Base-by-base conservation (phyloP, 2,113 vertebrate genomes). In the Puffinus mauretanicus region DNA sequence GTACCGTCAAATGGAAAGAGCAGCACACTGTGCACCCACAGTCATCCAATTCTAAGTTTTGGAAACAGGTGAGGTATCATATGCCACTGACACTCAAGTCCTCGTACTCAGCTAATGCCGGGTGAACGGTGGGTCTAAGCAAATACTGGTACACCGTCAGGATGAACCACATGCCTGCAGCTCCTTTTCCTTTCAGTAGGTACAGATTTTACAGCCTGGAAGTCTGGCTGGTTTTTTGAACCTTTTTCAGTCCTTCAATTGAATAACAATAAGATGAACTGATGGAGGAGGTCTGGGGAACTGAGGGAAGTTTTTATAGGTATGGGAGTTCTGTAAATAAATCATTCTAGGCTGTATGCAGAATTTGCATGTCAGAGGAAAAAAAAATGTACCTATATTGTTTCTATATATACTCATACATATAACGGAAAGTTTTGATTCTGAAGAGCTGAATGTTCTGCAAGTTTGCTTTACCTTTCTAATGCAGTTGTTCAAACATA, bases 21-120 rank as follows among this genome's bases (percentile, higher is more conserved):
- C 51, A 92, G 36, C 77, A 97, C 7, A 64, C 46, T 2, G 86
- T 81, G 36, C 58, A 86, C n/a, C 95, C 95, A 18, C 40, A 26
- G 57, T 97, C 97, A 27, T 32, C 66, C 58, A 97, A 44, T 20
- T 98, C 97, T 25, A 97, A 29, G 80, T 98, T 98, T 91, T 98
- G 98, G 98, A 98, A 98, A n/a, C 97, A 96, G 1, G 94, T 98
- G 89, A 95, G 98, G 80, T 98, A 98, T 64, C 97, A 94, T 2
- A 98, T 98, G 98, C 98, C 98, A 2, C 30, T 30, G 40, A 78
- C 70, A 30, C 34, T 2, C 67, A 96, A n/a, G 29, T 25, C 51
- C 18, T 65, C 77, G 1, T 30, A 3, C 27, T 51, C 42, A 2
- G 52, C 62, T 62, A 44, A 58, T 27, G 29, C n/a, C 2, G 7